Conservation (phyloP, 2,888 invertebrate genomes). For the Hylaea fasciaria region DNA sequence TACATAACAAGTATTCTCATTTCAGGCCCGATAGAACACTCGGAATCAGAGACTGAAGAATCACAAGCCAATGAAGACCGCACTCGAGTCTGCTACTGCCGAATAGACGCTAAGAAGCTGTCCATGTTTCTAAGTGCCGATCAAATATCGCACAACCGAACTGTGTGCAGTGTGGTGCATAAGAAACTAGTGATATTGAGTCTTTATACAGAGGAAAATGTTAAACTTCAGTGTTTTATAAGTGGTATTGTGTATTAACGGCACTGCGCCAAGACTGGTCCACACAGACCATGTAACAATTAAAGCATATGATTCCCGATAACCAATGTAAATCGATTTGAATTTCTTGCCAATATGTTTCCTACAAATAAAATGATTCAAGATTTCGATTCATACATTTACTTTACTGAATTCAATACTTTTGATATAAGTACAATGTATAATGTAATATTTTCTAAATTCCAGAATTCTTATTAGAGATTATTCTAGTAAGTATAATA, state of each 20-base stretch:
- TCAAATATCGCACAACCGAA: slow-evolving; percentile 88
- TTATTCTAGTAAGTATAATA: too few species aligned
- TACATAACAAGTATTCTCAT: background rate
- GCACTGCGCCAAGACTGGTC: background rate
- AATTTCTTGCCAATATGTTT: too few species aligned
- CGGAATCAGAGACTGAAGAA: slow-evolving; percentile 76
- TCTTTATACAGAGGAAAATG: slow-evolving; percentile 89
- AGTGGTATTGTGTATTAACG: slow-evolving; percentile 86
- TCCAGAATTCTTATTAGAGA: too few species aligned
- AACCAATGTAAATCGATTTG: too few species aligned
- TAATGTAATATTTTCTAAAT: too few species aligned
- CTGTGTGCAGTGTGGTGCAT: slow-evolving; percentile 91
- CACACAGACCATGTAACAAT: too few species aligned
- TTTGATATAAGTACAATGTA: background rate
- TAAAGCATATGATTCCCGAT: too few species aligned
- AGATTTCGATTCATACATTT: slow-evolving; percentile 7
- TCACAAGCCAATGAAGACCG: slow-evolving; percentile 73
- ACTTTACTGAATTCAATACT: slow-evolving; percentile 5
- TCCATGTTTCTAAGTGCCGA: slow-evolving; percentile 92
- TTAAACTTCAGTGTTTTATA: slow-evolving; percentile 92
- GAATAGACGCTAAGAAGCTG: slow-evolving; percentile 92
- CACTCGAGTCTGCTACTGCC: slow-evolving; percentile 76
- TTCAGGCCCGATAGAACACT: slow-evolving; percentile 77
- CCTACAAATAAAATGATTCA: background rate
- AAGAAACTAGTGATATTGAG: slow-evolving; percentile 90